These are phyloP conservation scores for Monoplex corrugatus DNA, from an alignment of 2,888 invertebrate species.

Conservation along the genomic window DNA sequence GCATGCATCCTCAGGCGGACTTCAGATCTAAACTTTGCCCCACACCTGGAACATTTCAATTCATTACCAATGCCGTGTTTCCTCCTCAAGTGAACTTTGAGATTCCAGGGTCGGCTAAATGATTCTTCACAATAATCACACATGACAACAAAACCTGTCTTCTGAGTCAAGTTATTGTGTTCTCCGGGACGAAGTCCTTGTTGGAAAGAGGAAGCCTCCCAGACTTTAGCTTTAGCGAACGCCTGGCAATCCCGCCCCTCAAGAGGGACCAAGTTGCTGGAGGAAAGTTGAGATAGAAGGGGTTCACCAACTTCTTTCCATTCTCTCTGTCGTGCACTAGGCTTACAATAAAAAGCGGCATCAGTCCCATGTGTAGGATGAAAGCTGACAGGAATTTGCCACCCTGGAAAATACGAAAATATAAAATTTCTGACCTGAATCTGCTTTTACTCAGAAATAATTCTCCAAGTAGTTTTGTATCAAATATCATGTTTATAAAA, in stretches of 20 bases:
- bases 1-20: slow-evolving; percentile 18
- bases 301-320: slow-evolving; percentile 29
- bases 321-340: background rate
- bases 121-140: slow-evolving; percentile 52
- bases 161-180: background rate
- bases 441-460: background rate
- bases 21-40: slow-evolving; percentile 39
- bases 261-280: background rate
- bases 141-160: slow-evolving; percentile 26
- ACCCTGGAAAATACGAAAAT: slow-evolving; percentile 17
- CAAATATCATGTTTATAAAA: background rate
- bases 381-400: slow-evolving; percentile 25
- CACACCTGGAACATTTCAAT: slow-evolving; percentile 24
- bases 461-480: background rate
- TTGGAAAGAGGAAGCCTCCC: background rate
- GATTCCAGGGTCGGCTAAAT: slow-evolving; percentile 52
- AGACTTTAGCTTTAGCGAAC: no score
- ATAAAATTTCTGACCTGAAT: no score
- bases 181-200: background rate
- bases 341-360: slow-evolving; percentile 1
- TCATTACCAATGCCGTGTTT: slow-evolving; percentile 48
- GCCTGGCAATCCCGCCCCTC: slow-evolving; percentile 13
- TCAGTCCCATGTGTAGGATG: background rate
- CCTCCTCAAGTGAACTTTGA: slow-evolving; percentile 52
- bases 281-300: background rate